Evolutionary conservation across 2,888 invertebrate species (phyloP), one percentile per base, ranked within the genome.

Genomic region (Catocala sponsa): DNA sequence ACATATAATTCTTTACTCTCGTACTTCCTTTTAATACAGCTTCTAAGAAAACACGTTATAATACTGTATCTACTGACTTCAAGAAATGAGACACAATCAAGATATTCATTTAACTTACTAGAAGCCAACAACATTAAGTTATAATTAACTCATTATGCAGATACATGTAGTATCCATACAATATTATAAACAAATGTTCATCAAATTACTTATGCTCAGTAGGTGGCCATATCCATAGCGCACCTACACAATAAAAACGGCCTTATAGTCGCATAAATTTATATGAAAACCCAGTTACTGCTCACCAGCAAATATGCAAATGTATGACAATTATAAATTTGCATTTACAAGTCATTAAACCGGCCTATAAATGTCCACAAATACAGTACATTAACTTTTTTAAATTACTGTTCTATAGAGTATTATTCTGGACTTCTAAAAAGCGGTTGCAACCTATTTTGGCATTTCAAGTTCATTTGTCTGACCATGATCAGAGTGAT

Each of bases 401-500:
- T 25, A 25, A 25, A 25, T 25, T 38, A 7, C 7, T 2, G 35
- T 38, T 38, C 9, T 38, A 9, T 38, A 38, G 9, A 38, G 9
- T 6, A 9, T 9, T 43, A 7, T 6, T 32, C 11, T n/a, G 38
- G 25, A 33, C 52, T 46, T 48, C 4, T 46, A 25, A 46, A 46
- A 15, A 46, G 13, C 46, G 10, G 4, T 15, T 9, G 0, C 46
- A 46, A 46, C 46, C 15, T 46, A 15, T 46, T 55, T 61, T 57
- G 49, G 35, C 43, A 44, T 33, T 12, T 43, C 62, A 62, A 62
- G 53, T 65, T 63, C 57, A 55, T 55, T 41, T 35, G 42, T 46
- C 10, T 53, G 55, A 41, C 68, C 78, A 56, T 75, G 70, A 72
- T 76, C 64, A 64, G 65, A 58, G 53, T 54, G 68, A 67, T 70